These are phyloP conservation scores for Phania funesta DNA, from an alignment of 2,888 invertebrate species.

Conservation along the genomic window DNA sequence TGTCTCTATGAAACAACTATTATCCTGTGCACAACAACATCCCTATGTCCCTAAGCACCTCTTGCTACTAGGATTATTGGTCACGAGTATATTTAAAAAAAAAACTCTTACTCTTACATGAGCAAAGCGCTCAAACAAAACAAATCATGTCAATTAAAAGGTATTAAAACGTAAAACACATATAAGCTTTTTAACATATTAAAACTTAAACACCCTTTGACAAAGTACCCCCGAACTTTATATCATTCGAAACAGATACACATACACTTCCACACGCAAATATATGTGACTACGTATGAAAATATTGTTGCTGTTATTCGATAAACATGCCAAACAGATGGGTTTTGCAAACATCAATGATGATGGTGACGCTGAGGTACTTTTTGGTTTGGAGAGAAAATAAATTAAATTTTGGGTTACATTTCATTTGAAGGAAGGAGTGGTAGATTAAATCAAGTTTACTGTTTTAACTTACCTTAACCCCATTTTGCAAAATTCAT, in stretches of 20 bases:
- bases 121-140: conserved; percentile 46
- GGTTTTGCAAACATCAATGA: conserved; percentile 46
- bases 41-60: neutral
- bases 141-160: conserved; percentile 78
- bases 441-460: conserved; percentile 62
- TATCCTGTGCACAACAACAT: conserved; percentile 44
- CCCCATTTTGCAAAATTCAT: conserved; percentile 63
- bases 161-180: conserved; percentile 78
- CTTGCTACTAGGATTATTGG: neutral
- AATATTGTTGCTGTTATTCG: conserved; percentile 41
- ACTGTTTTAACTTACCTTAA: conserved; percentile 68
- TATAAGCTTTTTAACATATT: conserved; percentile 67
- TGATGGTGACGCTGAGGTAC: conserved; percentile 21
- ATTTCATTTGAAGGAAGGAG: neutral
- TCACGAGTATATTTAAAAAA: no score
- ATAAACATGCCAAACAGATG: conserved; percentile 65
- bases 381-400: neutral
- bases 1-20: conserved; percentile 46
- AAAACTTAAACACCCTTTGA: conserved; percentile 68
- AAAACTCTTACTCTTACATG: conserved; percentile 9
- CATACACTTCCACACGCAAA: neutral
- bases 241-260: neutral
- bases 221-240: conserved; percentile 31
- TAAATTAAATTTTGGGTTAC: conserved; percentile 21
- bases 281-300: neutral